Evolutionary conservation across 2,888 invertebrate species (phyloP).

Genomic region (Luffia ferchaultella): DNA sequence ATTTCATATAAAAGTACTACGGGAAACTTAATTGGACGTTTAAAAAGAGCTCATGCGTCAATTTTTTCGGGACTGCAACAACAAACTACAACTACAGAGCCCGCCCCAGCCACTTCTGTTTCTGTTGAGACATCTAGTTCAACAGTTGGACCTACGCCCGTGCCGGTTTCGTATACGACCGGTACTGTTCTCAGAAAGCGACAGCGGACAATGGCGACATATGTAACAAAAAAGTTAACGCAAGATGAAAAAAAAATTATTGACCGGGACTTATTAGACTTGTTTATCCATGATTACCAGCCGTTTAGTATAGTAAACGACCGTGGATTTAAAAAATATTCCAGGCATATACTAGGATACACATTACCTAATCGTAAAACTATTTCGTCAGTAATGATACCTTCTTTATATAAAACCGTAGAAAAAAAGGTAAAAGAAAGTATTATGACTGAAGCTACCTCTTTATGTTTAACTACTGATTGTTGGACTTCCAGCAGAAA

Average conservation of each 20-base stretch:
- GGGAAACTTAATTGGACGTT: no score
- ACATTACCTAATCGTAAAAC: background rate
- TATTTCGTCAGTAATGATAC: background rate
- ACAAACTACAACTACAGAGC: no score
- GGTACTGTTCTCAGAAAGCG: background rate
- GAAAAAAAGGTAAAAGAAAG: slow-evolving; percentile 10
- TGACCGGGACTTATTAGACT: background rate
- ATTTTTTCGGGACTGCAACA: no score
- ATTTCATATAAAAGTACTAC: no score
- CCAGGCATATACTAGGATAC: background rate
- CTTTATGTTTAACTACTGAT: slow-evolving; percentile 19
- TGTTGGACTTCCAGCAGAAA: slow-evolving; percentile 19
- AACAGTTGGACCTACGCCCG: no score
- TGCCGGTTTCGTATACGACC: no score
- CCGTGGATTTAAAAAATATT: background rate
- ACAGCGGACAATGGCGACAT: background rate
- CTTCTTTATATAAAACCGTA: slow-evolving; percentile 4
- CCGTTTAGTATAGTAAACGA: background rate
- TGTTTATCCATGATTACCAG: background rate
- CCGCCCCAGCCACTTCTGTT: no score
- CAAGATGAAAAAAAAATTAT: background rate
- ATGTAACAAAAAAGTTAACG: background rate
- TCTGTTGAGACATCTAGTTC: no score
- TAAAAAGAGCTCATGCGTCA: no score
- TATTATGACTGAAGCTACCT: slow-evolving; percentile 6